These are phyloP conservation scores for Seriola aureovittata DNA, from an alignment of 2,113 vertebrate species.

Conservation along the genomic window DNA sequence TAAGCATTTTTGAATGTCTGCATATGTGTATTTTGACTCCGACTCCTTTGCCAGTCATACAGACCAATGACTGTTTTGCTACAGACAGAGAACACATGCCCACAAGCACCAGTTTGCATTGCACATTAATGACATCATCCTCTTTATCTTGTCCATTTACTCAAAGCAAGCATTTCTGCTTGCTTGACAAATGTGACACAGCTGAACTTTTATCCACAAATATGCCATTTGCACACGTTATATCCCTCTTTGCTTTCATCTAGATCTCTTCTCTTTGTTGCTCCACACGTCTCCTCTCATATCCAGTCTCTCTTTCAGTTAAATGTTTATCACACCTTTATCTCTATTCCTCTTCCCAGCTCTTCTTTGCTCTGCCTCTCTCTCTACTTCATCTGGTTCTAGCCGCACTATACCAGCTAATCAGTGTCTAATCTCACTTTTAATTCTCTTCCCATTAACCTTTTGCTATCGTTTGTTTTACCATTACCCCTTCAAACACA, in stretches of 20 bases:
- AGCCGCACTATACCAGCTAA: constrained; percentile 61
- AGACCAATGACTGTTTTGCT: too few relatives aligned
- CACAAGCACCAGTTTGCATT: not conserved
- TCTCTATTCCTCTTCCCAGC: not conserved
- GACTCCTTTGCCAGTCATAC: not conserved
- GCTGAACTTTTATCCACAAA: not conserved
- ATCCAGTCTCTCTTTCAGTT: not conserved
- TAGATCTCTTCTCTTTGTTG: not conserved
- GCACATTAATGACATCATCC: not conserved
- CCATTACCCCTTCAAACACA: constrained; percentile 71
- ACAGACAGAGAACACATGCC: not conserved
- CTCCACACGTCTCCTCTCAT: constrained; percentile 1
- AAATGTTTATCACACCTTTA: not conserved
- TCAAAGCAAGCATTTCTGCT: not conserved
- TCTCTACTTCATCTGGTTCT: constrained; percentile 42
- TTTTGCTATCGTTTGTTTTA: constrained; percentile 83
- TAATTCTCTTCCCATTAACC: constrained; percentile 85
- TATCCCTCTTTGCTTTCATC: constrained; percentile 21
- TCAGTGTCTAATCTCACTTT: constrained; percentile 82
- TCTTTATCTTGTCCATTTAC: not conserved
- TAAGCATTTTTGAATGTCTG: not conserved
- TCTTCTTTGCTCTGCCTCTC: constrained; percentile 6
- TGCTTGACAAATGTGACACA: not conserved
- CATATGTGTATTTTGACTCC: not conserved
- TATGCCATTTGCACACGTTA: not conserved